Conservation (phyloP, 2,888 invertebrate genomes). For the Lomographa bimaculata region DNA sequence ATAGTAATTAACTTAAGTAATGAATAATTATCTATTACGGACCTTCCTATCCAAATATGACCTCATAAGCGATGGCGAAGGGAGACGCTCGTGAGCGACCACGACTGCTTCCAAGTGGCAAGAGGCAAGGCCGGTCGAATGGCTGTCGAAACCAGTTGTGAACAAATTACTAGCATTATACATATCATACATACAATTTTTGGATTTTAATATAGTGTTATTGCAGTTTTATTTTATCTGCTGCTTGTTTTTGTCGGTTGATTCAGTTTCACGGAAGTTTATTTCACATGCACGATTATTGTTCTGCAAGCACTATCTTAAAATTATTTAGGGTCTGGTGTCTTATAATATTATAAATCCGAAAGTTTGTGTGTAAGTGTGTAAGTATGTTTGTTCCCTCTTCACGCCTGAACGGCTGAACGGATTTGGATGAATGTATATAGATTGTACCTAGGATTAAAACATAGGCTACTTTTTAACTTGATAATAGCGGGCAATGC, state of each 20-base stretch:
- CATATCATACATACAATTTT: slow-evolving; percentile 15
- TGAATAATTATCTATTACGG: not conserved
- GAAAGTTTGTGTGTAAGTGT: no score
- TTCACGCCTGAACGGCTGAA: no score
- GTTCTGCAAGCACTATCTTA: no score
- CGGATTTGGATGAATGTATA: no score
- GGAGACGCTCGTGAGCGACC: slow-evolving; percentile 27
- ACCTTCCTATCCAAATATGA: slow-evolving; percentile 22
- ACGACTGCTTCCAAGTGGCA: slow-evolving; percentile 23
- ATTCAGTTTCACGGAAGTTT: slow-evolving; percentile 6
- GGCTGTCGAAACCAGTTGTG: slow-evolving; percentile 28
- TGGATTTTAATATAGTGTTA: no score
- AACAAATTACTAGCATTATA: slow-evolving; percentile 25
- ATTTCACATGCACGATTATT: no score
- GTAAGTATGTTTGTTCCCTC: no score
- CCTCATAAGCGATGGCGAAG: slow-evolving; percentile 31
- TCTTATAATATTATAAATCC: no score
- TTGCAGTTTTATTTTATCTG: not conserved
- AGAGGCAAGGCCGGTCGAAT: slow-evolving; percentile 28
- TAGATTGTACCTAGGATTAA: no score
- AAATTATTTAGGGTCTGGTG: no score
- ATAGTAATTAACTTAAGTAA: not conserved
- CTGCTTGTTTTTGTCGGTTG: slow-evolving; percentile 2
- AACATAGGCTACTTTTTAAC: no score
- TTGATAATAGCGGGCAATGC: no score